phyloP scores from a whole-genome alignment of 2,888 invertebrate species.

The Rhodophaea formosa region DNA sequence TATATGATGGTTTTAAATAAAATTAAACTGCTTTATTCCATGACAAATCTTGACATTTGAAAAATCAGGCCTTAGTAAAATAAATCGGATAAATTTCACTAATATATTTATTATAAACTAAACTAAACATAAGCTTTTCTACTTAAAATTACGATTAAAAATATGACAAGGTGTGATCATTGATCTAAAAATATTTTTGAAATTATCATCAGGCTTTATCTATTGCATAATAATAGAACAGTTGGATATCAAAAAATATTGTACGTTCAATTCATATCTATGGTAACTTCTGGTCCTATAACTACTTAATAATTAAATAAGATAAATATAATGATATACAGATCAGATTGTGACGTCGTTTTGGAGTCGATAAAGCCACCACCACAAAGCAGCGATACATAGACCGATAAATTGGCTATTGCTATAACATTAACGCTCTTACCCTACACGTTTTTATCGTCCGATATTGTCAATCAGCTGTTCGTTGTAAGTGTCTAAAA shows the following conservation, averaged over 20 bases:
- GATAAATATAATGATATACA: slow-evolving; percentile 26
- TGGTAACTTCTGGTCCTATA: slow-evolving; percentile 70
- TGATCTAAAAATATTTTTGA: slow-evolving; percentile 20
- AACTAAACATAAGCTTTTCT: slow-evolving; percentile 45
- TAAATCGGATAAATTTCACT: slow-evolving; percentile 29
- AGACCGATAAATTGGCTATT: too few species aligned
- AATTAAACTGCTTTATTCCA: not conserved
- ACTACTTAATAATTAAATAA: slow-evolving; percentile 49
- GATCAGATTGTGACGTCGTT: slow-evolving; percentile 38
- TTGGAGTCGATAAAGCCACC: slow-evolving; percentile 27
- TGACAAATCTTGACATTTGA: slow-evolving; percentile 13
- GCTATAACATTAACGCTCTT: too few species aligned
- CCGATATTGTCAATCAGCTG: too few species aligned
- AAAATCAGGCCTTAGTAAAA: slow-evolving; percentile 14
- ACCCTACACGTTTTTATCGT: too few species aligned
- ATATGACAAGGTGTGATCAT: slow-evolving; percentile 45
- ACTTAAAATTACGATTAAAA: slow-evolving; percentile 52
- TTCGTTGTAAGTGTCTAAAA: too few species aligned
- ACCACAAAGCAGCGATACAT: too few species aligned
- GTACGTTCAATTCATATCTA: slow-evolving; percentile 59
- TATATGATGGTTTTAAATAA: too few species aligned
- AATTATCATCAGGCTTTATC: slow-evolving; percentile 12
- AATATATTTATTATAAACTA: slow-evolving; percentile 43
- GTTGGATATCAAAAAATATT: slow-evolving; percentile 42
- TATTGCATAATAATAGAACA: not conserved